Conservation (phyloP, 2,113 vertebrate genomes). For the Microtus oregoni region DNA sequence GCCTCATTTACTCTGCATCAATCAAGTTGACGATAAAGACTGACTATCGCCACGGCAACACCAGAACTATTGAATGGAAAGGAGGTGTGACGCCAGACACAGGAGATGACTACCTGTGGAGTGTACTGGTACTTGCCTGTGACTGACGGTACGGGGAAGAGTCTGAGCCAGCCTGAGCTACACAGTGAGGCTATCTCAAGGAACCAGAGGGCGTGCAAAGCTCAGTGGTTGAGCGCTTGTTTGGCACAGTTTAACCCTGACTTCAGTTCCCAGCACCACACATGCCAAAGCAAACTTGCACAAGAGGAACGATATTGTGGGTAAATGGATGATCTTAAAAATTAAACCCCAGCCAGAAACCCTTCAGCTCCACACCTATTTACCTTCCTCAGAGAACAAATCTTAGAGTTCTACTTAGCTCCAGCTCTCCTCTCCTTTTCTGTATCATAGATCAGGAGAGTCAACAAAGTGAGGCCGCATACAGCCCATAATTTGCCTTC, state of each 20-base stretch:
- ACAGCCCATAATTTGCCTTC: neutral
- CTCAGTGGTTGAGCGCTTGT: neutral
- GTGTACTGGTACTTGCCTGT: neutral
- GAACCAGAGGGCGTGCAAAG: neutral
- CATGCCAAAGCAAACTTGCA: neutral
- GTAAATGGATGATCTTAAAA: neutral
- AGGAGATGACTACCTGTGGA: neutral
- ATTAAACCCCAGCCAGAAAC: constrained; percentile 15
- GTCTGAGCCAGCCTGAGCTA: neutral
- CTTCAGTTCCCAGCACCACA: neutral
- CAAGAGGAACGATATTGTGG: neutral
- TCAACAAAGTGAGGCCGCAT: neutral
- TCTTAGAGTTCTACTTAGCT: neutral
- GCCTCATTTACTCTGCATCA: neutral
- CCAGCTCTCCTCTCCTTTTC: neutral
- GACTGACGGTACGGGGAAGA: neutral
- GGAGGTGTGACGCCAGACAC: neutral
- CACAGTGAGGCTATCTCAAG: neutral
- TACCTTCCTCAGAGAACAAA: neutral
- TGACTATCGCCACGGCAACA: neutral
- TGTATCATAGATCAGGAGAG: neutral
- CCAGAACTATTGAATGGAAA: neutral
- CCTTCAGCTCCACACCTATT: neutral
- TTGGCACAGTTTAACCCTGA: no score
- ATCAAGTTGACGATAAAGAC: neutral